phyloP scores from a whole-genome alignment of 2,113 vertebrate genomes.

The Dunckerocampus dactyliophorus region DNA sequence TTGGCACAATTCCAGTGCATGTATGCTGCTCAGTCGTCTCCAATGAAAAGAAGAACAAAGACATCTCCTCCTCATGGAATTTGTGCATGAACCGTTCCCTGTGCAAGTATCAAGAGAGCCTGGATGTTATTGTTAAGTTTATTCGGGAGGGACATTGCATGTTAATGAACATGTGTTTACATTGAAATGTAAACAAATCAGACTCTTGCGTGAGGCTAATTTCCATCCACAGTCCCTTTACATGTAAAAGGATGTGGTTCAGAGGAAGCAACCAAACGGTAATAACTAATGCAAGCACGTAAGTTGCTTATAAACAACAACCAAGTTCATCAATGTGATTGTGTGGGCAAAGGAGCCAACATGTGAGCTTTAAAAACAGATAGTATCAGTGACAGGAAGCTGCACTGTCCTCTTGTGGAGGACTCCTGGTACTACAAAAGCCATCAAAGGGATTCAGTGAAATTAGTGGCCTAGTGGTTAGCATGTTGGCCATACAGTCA shows the following conservation, averaged over 20 bases:
- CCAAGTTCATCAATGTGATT: neutral
- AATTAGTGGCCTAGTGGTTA: neutral
- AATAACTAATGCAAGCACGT: constrained; percentile 70
- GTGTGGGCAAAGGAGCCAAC: constrained; percentile 19
- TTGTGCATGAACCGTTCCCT: no score
- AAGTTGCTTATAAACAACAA: neutral
- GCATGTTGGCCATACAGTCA: no score
- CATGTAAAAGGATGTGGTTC: no score
- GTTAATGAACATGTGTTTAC: no score
- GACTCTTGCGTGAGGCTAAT: no score
- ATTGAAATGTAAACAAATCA: no score
- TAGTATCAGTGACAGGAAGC: constrained; percentile 30
- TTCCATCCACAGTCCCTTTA: no score
- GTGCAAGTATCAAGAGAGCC: constrained; percentile 30
- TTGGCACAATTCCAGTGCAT: neutral
- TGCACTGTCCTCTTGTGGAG: constrained; percentile 60
- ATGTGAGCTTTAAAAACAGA: constrained; percentile 45
- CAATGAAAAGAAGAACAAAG: no score
- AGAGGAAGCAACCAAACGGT: constrained; percentile 34
- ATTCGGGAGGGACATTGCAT: no score
- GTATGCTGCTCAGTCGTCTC: no score
- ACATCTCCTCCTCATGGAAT: no score
- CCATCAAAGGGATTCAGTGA: no score
- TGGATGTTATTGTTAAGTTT: constrained; percentile 18
- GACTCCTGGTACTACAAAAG: constrained; percentile 10